These are phyloP conservation scores for Cuniculus paca DNA, from an alignment of 2,797 vertebrate species.

Conservation along the genomic window DNA sequence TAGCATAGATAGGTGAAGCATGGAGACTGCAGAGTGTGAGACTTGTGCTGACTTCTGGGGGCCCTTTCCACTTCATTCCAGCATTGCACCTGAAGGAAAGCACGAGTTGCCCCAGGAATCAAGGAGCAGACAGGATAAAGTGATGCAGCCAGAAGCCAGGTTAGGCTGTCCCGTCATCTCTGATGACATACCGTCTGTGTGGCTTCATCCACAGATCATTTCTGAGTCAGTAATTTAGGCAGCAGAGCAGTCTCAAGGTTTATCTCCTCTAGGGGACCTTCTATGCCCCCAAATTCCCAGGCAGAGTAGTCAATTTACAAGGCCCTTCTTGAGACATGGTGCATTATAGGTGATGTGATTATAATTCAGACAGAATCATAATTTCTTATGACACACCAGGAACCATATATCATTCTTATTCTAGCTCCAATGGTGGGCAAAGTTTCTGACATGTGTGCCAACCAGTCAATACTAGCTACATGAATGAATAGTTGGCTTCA, in stretches of 20 bases:
- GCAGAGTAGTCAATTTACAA: neutral
- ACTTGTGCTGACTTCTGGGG: neutral
- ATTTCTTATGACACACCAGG: neutral
- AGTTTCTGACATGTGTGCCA: neutral
- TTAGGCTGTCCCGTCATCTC: neutral
- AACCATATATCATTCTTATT: neutral
- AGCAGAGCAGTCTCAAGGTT: slow-evolving; percentile 4
- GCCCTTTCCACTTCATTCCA: neutral
- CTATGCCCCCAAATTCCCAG: neutral
- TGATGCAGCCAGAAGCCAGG: neutral
- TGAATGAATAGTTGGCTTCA: neutral
- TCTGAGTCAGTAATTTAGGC: slow-evolving; percentile 13
- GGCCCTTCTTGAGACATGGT: neutral
- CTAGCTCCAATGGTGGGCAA: neutral
- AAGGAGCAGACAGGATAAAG: neutral
- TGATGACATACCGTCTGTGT: neutral
- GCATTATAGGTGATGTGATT: neutral
- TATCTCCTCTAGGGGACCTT: neutral
- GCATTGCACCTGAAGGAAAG: neutral
- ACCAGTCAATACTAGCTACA: neutral
- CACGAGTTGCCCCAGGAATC: neutral
- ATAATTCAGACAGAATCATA: neutral
- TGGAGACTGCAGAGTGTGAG: neutral
- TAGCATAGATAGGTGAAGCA: neutral
- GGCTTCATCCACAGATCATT: neutral